Conservation (phyloP, 2,888 invertebrate species). For the Strigamia maritima region DNA sequence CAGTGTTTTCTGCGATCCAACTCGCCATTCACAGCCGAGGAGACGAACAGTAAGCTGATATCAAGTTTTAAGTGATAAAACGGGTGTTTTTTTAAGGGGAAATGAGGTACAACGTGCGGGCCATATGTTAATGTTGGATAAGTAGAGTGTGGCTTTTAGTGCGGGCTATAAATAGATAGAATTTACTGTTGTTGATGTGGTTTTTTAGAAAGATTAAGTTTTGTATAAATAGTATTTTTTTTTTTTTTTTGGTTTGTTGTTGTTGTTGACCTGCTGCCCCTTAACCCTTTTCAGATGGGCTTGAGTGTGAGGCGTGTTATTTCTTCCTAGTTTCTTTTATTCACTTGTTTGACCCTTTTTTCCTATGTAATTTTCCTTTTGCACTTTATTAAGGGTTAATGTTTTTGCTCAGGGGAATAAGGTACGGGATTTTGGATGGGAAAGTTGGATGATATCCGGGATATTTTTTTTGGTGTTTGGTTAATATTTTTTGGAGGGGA, state of each 20-base stretch:
- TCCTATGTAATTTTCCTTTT: background rate
- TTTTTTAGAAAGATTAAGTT: too few relatives aligned
- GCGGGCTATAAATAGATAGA: background rate
- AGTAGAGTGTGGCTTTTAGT: too few relatives aligned
- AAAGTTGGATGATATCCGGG: background rate
- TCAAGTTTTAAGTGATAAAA: too few relatives aligned
- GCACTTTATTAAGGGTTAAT: conserved; percentile 1
- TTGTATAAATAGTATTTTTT: too few relatives aligned
- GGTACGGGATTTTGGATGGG: background rate
- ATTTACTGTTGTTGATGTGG: background rate
- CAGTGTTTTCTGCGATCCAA: background rate
- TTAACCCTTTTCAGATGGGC: background rate
- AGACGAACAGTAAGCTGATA: background rate
- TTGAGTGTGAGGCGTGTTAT: background rate
- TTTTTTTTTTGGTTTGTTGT: background rate
- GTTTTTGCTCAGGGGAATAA: background rate
- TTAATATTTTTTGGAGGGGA: background rate
- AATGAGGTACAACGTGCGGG: too few relatives aligned
- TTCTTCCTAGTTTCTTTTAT: background rate
- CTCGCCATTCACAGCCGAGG: background rate
- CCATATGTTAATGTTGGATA: too few relatives aligned
- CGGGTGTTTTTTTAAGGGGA: too few relatives aligned
- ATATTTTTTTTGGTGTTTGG: background rate
- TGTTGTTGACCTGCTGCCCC: background rate
- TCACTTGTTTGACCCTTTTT: conserved; percentile 3